phyloP scores from a whole-genome alignment of 2,888 invertebrate species.

The Rhingia rostrata region DNA sequence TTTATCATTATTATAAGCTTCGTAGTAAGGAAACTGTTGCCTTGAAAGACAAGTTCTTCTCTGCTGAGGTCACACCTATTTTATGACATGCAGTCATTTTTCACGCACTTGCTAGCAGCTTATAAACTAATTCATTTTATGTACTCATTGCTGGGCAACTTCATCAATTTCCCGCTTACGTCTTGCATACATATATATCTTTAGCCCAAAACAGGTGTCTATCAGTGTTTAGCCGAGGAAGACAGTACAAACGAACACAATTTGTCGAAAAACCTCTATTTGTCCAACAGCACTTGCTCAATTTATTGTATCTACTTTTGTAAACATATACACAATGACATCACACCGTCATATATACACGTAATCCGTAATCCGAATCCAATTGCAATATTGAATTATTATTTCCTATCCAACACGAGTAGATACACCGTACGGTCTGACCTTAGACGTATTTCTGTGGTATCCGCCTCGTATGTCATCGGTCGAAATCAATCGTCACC shows the following conservation, averaged over 20 bases:
- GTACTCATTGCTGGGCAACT: constrained; percentile 25
- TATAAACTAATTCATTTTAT: constrained; percentile 4
- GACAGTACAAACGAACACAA: too few species aligned
- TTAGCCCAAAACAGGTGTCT: constrained; percentile 53
- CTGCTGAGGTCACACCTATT: too few species aligned
- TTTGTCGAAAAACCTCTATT: not conserved
- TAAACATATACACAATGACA: constrained; percentile 29
- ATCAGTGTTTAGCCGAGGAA: constrained; percentile 26
- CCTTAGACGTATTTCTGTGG: constrained; percentile 38
- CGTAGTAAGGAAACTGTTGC: too few species aligned
- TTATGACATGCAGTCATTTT: constrained; percentile 7
- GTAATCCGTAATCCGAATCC: constrained; percentile 55
- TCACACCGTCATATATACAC: not conserved
- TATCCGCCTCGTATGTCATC: constrained; percentile 42
- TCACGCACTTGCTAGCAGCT: constrained; percentile 16
- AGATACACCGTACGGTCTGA: constrained; percentile 15
- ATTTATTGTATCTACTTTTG: constrained; percentile 41
- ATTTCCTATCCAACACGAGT: constrained; percentile 30
- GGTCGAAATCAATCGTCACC: constrained; percentile 6
- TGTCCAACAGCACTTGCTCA: not conserved
- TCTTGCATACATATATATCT: constrained; percentile 33
- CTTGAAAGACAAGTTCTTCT: too few species aligned
- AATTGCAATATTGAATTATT: constrained; percentile 49
- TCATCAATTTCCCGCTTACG: constrained; percentile 26
- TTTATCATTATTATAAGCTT: too few species aligned